These are phyloP conservation scores for Oxyura jamaicensis DNA, from an alignment of 2,113 vertebrate species.

Conservation along the genomic window DNA sequence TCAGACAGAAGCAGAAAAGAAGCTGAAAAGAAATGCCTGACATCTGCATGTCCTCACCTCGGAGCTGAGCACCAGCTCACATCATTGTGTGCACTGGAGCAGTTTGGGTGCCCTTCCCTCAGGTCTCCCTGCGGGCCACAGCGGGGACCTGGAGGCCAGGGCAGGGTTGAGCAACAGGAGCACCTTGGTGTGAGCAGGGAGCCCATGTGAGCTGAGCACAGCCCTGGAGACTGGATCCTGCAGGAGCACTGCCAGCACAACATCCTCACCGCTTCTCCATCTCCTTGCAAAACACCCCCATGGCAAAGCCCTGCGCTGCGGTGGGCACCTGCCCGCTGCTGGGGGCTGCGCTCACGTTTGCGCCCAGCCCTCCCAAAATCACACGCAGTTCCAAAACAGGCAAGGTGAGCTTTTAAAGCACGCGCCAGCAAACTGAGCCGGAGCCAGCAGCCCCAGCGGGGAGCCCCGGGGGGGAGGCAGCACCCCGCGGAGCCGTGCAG, in stretches of 20 bases:
- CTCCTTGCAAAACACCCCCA: accelerated
- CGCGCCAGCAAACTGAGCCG: accelerated
- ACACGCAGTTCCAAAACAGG: neutral
- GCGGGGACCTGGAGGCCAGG: neutral
- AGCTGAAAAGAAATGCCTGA: neutral
- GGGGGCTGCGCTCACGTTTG: neutral
- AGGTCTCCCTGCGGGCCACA: neutral
- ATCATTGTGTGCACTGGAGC: too few relatives aligned
- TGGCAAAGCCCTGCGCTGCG: neutral
- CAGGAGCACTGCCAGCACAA: neutral
- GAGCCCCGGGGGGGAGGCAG: neutral
- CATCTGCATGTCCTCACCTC: accelerated
- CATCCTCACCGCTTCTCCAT: neutral
- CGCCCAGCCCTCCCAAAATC: neutral
- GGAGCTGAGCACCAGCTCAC: neutral
- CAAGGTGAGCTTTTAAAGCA: neutral
- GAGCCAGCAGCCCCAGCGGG: neutral
- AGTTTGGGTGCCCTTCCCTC: neutral
- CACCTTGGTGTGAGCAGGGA: neutral
- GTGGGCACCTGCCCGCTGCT: neutral
- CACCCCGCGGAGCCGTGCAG: neutral
- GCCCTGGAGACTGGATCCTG: neutral
- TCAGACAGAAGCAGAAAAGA: neutral
- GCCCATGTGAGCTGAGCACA: accelerated
- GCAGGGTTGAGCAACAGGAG: neutral